Conservation (phyloP, 2,113 vertebrate genomes). For the Salvelinus namaycush region DNA sequence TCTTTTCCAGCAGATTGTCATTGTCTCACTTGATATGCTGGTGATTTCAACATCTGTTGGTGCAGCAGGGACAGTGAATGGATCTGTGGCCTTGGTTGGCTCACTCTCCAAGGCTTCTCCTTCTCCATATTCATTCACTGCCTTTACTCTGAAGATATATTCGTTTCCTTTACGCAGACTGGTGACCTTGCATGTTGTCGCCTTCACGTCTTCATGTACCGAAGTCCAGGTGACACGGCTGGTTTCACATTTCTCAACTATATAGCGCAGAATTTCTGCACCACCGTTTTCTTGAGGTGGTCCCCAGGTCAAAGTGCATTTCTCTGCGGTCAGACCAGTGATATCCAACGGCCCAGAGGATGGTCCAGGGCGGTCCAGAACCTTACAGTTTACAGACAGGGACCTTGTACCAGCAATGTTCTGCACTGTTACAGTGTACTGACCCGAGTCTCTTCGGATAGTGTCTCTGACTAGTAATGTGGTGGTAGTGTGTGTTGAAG, state of each 20-base stretch:
- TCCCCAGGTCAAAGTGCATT: conserved; percentile 92
- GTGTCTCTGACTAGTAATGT: conserved; percentile 86
- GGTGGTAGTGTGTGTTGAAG: conserved; percentile 84
- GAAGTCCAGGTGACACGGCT: conserved; percentile 95
- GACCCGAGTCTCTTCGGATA: conserved; percentile 90
- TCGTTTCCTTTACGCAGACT: conserved; percentile 95
- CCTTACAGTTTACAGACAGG: conserved; percentile 90
- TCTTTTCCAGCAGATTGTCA: conserved; percentile 97
- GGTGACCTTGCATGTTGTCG: conserved; percentile 94
- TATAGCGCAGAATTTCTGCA: conserved; percentile 91
- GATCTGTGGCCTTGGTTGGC: conserved; percentile 86
- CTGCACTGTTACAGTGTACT: conserved; percentile 90
- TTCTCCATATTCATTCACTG: conserved; percentile 93
- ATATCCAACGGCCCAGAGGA: conserved; percentile 90
- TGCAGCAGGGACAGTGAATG: conserved; percentile 87
- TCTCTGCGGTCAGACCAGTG: conserved; percentile 88
- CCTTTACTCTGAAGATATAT: conserved; percentile 94
- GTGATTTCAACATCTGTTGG: conserved; percentile 92
- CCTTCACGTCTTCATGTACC: conserved; percentile 88
- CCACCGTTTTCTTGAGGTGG: conserved; percentile 95
- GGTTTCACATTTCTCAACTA: conserved; percentile 97
- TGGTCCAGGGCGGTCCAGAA: conserved; percentile 94
- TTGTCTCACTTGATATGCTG: conserved; percentile 87
- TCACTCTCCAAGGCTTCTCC: conserved; percentile 92
- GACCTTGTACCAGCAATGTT: conserved; percentile 94